A percentile compares a stretch with the other conserved stretches of the same genome.
Evolutionary conservation across 2,888 invertebrate genomes (phyloP).

Genomic region (Hyposoter didymator): DNA sequence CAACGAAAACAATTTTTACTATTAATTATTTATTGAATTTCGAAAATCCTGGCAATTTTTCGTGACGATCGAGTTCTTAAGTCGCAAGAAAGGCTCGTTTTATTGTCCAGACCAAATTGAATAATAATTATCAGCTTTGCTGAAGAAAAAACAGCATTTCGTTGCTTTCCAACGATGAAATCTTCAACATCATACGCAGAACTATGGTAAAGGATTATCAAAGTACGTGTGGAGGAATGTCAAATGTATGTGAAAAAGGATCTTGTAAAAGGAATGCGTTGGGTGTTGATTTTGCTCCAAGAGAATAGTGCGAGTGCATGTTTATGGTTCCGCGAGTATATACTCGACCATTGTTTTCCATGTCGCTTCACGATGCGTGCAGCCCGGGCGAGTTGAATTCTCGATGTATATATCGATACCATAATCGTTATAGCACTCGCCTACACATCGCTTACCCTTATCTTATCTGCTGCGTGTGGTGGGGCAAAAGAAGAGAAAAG

Average conservation of each 20-base stretch:
- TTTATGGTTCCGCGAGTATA: constrained; percentile 36
- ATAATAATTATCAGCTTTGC: too few species aligned
- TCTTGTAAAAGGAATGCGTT: constrained; percentile 13
- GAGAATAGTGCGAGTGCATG: constrained; percentile 16
- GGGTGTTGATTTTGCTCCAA: constrained; percentile 42
- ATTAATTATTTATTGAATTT: too few species aligned
- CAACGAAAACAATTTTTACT: too few species aligned
- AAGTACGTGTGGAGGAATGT: not conserved
- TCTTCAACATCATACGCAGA: too few species aligned
- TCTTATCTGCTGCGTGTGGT: constrained; percentile 52
- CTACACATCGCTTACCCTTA: constrained; percentile 50
- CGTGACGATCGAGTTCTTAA: too few species aligned
- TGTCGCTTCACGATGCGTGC: constrained; percentile 12
- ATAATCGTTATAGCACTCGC: constrained; percentile 35
- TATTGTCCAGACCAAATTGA: too few species aligned
- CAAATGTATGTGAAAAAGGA: constrained; percentile 1
- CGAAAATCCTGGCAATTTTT: too few species aligned
- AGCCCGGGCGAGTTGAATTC: constrained; percentile 37
- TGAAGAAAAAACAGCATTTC: too few species aligned
- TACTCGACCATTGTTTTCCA: constrained; percentile 47
- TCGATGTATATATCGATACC: constrained; percentile 35
- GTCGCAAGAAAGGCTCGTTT: too few species aligned
- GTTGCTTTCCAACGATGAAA: too few species aligned
- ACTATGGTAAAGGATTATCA: not conserved
- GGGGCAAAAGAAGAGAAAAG: constrained; percentile 15